phyloP scores from a whole-genome alignment of 2,888 invertebrate species.

The Acrobasis suavella region DNA sequence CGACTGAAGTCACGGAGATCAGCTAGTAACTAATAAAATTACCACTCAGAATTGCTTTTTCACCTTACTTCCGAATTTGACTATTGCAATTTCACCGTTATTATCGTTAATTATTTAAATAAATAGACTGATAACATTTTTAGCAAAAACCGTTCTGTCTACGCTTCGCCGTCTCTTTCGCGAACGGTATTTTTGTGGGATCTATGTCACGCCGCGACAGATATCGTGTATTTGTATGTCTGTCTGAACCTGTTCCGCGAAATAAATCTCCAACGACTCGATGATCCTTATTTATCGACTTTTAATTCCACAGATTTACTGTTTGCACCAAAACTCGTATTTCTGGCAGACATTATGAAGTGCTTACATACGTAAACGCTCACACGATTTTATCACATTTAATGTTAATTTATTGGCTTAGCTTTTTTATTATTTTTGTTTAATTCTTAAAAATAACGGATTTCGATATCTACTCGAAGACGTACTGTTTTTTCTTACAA shows the following conservation, averaged over 20 bases:
- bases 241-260: not conserved
- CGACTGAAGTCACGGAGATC: no score
- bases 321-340: not conserved
- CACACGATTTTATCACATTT: constrained; percentile 1
- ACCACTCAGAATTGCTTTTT: no score
- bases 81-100: no score
- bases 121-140: not conserved
- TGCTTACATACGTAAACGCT: not conserved
- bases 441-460: not conserved
- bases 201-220: constrained; percentile 1
- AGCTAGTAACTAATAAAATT: no score
- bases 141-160: not conserved
- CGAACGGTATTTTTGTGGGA: constrained; percentile 8
- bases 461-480: no score
- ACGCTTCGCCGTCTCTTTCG: not conserved
- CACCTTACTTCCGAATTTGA: no score
- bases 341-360: not conserved
- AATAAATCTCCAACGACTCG: not conserved
- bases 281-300: constrained; percentile 13
- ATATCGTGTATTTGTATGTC: not conserved
- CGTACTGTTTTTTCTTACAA: no score
- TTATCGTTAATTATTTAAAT: no score
- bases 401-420: constrained; percentile 3
- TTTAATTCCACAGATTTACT: constrained; percentile 9
- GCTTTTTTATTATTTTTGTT: not conserved